Evolutionary conservation across 2,797 vertebrate species (phyloP).

Genomic region (Falco cherrug): DNA sequence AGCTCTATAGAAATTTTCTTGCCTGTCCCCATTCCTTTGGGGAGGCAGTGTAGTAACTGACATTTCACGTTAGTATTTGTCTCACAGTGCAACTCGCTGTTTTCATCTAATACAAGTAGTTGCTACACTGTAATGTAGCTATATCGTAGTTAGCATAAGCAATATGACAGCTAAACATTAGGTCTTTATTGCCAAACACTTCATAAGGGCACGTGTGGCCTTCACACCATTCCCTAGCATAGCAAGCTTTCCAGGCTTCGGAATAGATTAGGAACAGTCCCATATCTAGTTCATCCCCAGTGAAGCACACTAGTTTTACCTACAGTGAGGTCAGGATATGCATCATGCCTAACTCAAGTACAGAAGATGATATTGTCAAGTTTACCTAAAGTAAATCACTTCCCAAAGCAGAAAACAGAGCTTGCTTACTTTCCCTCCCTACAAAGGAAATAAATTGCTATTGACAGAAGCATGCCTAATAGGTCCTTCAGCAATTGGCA

Average conservation of each 20-base stretch:
- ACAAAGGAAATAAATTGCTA: background rate
- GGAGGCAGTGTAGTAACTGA: background rate
- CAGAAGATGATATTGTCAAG: background rate
- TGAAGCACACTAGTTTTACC: background rate
- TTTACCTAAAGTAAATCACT: background rate
- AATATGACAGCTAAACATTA: background rate
- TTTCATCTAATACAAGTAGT: background rate
- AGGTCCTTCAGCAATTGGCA: slow-evolving; percentile 6
- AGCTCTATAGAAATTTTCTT: background rate
- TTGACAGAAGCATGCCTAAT: background rate
- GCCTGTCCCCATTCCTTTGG: background rate
- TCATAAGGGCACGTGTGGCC: background rate
- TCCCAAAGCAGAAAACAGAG: background rate
- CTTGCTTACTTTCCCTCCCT: background rate
- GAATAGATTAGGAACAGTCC: background rate
- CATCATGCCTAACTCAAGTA: background rate
- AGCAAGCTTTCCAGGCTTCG: background rate
- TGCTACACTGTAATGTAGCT: background rate
- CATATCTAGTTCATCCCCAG: background rate
- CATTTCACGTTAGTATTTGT: background rate
- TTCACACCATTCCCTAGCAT: background rate
- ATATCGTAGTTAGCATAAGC: background rate
- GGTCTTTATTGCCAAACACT: background rate
- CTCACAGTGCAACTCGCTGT: background rate
- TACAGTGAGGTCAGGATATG: background rate